A percentile compares a stretch with the other conserved stretches of the same genome.
Evolutionary conservation across 64 coral and sea anemone species (phyloP).

Genomic region (Orbicella faveolata): DNA sequence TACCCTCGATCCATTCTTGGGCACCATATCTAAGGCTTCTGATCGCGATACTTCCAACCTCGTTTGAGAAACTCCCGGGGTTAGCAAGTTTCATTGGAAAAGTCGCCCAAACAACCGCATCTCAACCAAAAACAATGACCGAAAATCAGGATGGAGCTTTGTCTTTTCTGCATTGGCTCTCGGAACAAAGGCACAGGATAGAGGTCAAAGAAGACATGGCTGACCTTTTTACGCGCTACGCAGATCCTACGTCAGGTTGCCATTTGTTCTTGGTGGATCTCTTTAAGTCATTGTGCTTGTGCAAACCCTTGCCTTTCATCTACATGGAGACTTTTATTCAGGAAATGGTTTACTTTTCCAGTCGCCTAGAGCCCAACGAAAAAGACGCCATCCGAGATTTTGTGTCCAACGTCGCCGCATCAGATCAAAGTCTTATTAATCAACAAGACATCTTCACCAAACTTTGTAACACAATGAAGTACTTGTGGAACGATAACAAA

Average conservation of each 20-base stretch:
- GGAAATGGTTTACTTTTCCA: background rate
- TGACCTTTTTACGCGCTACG: background rate
- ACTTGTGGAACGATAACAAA: background rate
- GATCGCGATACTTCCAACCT: too few species aligned
- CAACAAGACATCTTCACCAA: background rate
- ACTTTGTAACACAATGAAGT: background rate
- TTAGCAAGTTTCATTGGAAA: too few species aligned
- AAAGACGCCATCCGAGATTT: background rate
- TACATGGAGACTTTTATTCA: background rate
- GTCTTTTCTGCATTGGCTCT: background rate
- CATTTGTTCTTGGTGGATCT: background rate
- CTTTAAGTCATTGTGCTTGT: background rate
- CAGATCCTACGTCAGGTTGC: background rate
- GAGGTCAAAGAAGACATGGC: background rate
- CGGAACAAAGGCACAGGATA: background rate
- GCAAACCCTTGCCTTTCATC: background rate
- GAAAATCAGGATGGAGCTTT: background rate
- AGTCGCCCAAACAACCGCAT: too few species aligned
- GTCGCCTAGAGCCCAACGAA: background rate
- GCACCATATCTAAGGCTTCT: background rate
- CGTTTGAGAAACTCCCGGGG: too few species aligned
- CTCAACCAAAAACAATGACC: background rate
- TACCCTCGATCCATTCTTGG: background rate
- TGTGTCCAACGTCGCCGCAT: background rate
- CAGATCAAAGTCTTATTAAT: background rate